Evolutionary conservation across 2,888 invertebrate species (phyloP), one percentile per base, ranked within the genome.

Genomic region (Altica lythri): DNA sequence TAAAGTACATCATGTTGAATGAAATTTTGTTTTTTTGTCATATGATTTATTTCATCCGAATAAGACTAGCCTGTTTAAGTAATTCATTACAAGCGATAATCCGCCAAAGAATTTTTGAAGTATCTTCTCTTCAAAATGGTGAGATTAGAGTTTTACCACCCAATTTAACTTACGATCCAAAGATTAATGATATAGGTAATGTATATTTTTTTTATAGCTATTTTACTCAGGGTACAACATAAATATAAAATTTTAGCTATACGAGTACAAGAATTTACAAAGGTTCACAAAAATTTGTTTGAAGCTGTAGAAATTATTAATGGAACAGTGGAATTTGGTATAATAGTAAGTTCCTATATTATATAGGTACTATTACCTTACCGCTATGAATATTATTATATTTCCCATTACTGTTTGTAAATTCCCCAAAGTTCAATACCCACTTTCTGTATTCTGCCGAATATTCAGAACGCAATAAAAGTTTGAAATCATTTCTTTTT

Each of bases 1-100:
- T 40, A 9, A 40, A 40, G 22, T 40, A 22, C 25, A 40, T 40
- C 22, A 40, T 40, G 40, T 22, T 40, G 1, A 40, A 12, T 13
- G 40, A 40, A 22, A 40, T 40, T 4, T 13, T 40, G 10, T 40
- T 40, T n/a, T 40, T 40, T 13, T 40, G 40, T 14, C 40, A 40
- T 14, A n/a, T 40, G 40, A 10, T 40, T 3, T 25, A 40, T 25
- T 40, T 40, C 18, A 25, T 13, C 5, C 10, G 3, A 10, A 22
- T 40, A n/a, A 16, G 40, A 22, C 4, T 40, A 5, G 13, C 6
- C 2, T 22, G 6, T 14, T 14, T 40, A 4, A 25, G 8, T 13
- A 5, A 40, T 12, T 19, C 40, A 5, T 14, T 40, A 6, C 22
- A 25, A 13, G 10, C 14, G 8, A 40, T 40, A 16, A 40, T 40